phyloP scores from a whole-genome alignment of 2,888 invertebrate genomes.

The Isotomurus palustris region DNA sequence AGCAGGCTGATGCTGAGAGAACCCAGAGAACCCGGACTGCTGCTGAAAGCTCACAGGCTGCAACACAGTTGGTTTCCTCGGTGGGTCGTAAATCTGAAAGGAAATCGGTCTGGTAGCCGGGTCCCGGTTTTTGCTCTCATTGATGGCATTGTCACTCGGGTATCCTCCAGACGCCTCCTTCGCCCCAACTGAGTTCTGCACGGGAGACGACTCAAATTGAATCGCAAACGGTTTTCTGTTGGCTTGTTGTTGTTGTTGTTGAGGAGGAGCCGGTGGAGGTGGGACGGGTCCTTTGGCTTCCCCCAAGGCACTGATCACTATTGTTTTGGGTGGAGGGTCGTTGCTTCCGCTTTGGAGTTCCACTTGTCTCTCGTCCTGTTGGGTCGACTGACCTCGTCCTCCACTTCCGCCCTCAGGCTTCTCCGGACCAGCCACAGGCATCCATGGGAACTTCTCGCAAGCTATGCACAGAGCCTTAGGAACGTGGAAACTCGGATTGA shows the following conservation, averaged over 20 bases:
- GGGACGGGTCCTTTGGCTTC: conserved; percentile 35
- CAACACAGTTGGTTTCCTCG: conserved; percentile 17
- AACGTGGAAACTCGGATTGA: conserved; percentile 38
- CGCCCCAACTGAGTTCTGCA: conserved; percentile 23
- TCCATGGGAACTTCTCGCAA: conserved; percentile 45
- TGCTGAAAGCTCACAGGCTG: conserved; percentile 17
- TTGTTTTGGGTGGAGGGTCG: conserved; percentile 17
- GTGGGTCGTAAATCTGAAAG: conserved; percentile 28
- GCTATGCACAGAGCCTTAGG: conserved; percentile 44
- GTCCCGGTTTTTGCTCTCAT: conserved; percentile 2
- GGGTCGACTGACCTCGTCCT: conserved; percentile 3
- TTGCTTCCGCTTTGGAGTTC: too few relatives aligned
- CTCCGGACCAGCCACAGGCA: conserved; percentile 41
- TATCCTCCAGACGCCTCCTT: neutral
- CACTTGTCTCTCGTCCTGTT: conserved; percentile 9
- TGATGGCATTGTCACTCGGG: neutral
- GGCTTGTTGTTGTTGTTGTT: too few relatives aligned
- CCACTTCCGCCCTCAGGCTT: neutral
- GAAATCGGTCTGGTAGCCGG: conserved; percentile 18
- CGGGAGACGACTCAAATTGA: conserved; percentile 35
- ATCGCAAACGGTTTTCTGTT: conserved; percentile 39
- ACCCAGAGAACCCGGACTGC: neutral
- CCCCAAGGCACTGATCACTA: conserved; percentile 36
- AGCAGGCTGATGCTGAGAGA: conserved; percentile 11
- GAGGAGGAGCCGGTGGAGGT: too few relatives aligned